phyloP scores from a whole-genome alignment of 2,113 vertebrate species.

The Oophaga pumilio region DNA sequence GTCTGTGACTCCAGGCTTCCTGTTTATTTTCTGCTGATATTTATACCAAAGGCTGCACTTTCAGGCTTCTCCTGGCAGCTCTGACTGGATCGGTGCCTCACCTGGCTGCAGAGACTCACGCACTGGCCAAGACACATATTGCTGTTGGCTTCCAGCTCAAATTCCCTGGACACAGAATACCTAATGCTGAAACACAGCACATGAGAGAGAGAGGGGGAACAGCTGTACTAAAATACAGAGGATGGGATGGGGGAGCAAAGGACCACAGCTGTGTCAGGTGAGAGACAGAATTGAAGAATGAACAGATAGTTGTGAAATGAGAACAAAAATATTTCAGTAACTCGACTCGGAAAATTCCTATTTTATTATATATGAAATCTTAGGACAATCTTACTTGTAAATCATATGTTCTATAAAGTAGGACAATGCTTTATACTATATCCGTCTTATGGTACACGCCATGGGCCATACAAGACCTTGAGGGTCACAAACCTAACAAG shows the following conservation, averaged over 20 bases:
- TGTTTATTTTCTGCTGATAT: constrained; percentile 56
- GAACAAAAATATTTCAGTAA: not conserved
- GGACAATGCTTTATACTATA: not conserved
- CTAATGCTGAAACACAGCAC: constrained; percentile 56
- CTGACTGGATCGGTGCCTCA: constrained; percentile 54
- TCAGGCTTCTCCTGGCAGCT: constrained; percentile 50
- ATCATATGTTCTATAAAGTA: not conserved
- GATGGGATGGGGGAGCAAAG: constrained; percentile 13
- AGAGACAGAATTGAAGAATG: constrained; percentile 35
- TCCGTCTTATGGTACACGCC: not conserved
- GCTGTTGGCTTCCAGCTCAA: constrained; percentile 50
- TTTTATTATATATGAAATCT: not conserved
- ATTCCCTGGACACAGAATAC: constrained; percentile 58
- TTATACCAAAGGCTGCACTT: constrained; percentile 55
- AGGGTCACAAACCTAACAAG: too few relatives aligned
- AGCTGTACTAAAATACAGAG: constrained; percentile 38
- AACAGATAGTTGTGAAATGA: constrained; percentile 24
- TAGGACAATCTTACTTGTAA: not conserved
- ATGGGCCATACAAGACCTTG: too few relatives aligned
- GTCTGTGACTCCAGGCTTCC: constrained; percentile 49
- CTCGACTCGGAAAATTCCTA: not conserved
- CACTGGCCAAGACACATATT: constrained; percentile 53
- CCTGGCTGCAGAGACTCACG: constrained; percentile 48
- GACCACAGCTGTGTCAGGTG: constrained; percentile 57
- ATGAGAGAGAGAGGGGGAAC: constrained; percentile 56